Evolutionary conservation across 2,888 invertebrate genomes (phyloP).

Genomic region (Apoda limacodes): DNA sequence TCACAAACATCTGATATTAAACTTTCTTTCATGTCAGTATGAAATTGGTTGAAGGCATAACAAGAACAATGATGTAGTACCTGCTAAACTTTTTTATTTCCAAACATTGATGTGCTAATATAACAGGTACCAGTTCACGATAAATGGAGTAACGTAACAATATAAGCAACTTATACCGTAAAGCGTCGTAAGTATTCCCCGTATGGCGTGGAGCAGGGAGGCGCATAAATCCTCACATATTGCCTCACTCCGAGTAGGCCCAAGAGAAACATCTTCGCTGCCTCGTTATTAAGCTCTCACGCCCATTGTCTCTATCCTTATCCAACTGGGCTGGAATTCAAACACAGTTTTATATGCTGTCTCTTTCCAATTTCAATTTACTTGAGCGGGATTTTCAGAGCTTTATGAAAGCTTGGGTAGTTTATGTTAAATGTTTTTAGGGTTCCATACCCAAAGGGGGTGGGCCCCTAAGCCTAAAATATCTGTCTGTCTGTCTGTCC

Average conservation of each 20-base stretch:
- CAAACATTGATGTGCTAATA: no score
- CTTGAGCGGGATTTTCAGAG: slow-evolving; percentile 68
- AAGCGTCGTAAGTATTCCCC: slow-evolving; percentile 44
- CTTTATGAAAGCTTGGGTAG: no score
- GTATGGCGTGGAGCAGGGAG: slow-evolving; percentile 33
- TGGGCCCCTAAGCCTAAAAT: no score
- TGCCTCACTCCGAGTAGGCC: slow-evolving; percentile 51
- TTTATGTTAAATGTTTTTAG: no score
- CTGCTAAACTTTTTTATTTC: no score
- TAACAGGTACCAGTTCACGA: no score
- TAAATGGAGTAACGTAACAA: slow-evolving; percentile 34
- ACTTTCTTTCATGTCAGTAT: no score
- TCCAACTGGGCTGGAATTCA: slow-evolving; percentile 26
- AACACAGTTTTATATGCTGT: slow-evolving; percentile 28
- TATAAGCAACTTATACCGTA: slow-evolving; percentile 48
- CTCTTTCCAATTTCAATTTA: slow-evolving; percentile 68
- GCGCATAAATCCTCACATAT: slow-evolving; percentile 66
- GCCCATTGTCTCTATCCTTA: slow-evolving; percentile 39
- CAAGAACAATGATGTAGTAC: no score
- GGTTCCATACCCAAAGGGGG: no score
- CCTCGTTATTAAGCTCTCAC: slow-evolving; percentile 71
- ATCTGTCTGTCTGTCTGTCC: no score
- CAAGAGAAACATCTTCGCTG: slow-evolving; percentile 67
- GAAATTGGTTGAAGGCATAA: no score
- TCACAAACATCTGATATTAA: no score